These are phyloP conservation scores for Aricia agestis DNA, from an alignment of 1,140 invertebrate species.

Conservation along the genomic window DNA sequence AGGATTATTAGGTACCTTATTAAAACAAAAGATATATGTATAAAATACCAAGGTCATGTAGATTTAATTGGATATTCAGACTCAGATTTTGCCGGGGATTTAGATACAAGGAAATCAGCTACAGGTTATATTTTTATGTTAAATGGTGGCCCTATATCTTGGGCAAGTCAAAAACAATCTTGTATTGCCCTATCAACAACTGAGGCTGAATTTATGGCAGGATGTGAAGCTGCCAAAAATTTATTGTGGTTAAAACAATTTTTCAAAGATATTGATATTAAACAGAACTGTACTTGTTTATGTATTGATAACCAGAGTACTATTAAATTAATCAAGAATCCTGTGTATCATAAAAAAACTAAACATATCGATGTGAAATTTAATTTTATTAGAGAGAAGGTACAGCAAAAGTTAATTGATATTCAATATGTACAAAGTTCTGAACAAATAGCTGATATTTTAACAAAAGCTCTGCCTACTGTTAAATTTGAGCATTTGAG, in stretches of 20 bases:
- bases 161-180: constrained; percentile 52
- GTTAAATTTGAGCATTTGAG: neutral
- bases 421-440: constrained; percentile 28
- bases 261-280: constrained; percentile 36
- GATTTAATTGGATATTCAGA: constrained; percentile 40
- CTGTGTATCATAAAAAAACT: constrained; percentile 39
- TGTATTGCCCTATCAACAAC: constrained; percentile 49
- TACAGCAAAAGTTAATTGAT: constrained; percentile 23
- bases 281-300: constrained; percentile 29
- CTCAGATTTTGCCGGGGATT: constrained; percentile 50
- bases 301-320: constrained; percentile 46
- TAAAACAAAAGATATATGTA: constrained; percentile 48
- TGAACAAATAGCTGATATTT: constrained; percentile 29
- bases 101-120: constrained; percentile 44
- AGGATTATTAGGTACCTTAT: constrained; percentile 55
- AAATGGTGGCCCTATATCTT: constrained; percentile 40
- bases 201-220: constrained; percentile 62
- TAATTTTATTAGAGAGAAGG: constrained; percentile 46
- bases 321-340: constrained; percentile 41
- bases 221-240: constrained; percentile 43
- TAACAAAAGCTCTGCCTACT: constrained; percentile 5
- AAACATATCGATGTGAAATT: constrained; percentile 51
- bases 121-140: constrained; percentile 40
- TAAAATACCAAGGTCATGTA: constrained; percentile 22
- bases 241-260: constrained; percentile 41